Conservation (phyloP, 2,113 vertebrate species). For the Podiceps cristatus region DNA sequence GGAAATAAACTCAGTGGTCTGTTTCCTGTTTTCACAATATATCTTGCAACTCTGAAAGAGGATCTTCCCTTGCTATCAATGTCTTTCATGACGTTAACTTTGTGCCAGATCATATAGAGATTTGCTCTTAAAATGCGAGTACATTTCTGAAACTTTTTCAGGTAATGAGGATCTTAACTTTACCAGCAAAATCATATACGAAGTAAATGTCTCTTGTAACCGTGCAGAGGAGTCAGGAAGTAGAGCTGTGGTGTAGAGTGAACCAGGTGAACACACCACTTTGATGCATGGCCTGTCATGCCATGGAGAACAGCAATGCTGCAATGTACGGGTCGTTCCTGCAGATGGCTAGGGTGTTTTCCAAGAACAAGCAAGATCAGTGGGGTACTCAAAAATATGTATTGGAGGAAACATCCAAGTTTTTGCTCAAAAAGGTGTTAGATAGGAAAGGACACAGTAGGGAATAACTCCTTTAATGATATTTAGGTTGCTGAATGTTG, state of each 20-base stretch:
- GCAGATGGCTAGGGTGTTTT: background rate
- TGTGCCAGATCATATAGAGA: background rate
- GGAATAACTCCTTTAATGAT: background rate
- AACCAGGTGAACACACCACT: background rate
- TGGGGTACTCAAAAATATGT: background rate
- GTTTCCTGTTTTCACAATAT: background rate
- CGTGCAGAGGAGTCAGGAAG: background rate
- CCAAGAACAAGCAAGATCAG: background rate
- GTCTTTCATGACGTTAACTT: background rate
- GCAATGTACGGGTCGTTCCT: background rate
- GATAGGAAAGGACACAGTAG: background rate
- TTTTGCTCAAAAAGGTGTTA: background rate
- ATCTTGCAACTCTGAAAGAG: background rate
- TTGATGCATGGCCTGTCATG: background rate
- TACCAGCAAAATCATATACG: background rate
- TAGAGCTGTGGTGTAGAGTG: background rate
- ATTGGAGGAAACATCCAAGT: background rate
- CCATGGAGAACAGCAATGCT: background rate
- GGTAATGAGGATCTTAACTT: background rate
- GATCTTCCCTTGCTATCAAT: background rate
- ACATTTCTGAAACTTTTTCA: background rate
- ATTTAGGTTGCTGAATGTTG: slow-evolving; percentile 32
- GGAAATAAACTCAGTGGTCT: background rate
- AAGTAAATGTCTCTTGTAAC: background rate
- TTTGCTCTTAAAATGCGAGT: background rate